phyloP scores from a whole-genome alignment of 2,888 invertebrate genomes.

The Parapristionchus giblindavisi region DNA sequence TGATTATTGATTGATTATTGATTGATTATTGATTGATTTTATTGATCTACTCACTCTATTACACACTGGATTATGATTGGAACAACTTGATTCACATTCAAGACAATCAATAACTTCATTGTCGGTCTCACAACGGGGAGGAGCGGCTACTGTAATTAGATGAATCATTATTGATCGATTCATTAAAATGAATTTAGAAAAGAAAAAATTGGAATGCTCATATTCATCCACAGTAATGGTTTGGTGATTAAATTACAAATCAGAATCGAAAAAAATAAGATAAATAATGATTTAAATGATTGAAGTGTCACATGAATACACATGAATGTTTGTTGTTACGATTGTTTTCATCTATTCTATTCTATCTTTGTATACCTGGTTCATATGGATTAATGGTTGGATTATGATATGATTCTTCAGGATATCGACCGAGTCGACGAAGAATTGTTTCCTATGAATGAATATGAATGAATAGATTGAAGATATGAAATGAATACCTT shows the following conservation, averaged over 20 bases:
- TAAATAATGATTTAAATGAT: too few species aligned
- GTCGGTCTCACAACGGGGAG: constrained; percentile 32
- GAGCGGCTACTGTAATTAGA: constrained; percentile 4
- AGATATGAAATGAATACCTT: constrained; percentile 21
- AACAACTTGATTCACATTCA: constrained; percentile 23
- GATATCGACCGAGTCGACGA: constrained; percentile 14
- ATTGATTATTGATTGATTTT: background rate
- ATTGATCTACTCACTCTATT: constrained; percentile 11
- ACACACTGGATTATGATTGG: constrained; percentile 17
- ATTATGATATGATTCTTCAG: constrained; percentile 1
- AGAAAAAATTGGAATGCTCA: background rate
- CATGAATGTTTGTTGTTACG: too few species aligned
- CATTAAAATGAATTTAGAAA: background rate
- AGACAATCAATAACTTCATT: constrained; percentile 22
- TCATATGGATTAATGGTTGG: constrained; percentile 12
- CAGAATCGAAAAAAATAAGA: too few species aligned
- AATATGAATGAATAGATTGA: background rate
- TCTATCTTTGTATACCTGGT: too few species aligned
- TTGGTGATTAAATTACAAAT: too few species aligned
- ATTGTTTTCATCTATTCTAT: too few species aligned
- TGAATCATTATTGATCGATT: too few species aligned
- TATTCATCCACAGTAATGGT: too few species aligned
- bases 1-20: background rate
- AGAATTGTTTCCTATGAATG: constrained; percentile 20
- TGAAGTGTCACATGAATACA: too few species aligned